Evolutionary conservation across 2,797 vertebrate species (phyloP).

Genomic region (Coreius guichenoti): DNA sequence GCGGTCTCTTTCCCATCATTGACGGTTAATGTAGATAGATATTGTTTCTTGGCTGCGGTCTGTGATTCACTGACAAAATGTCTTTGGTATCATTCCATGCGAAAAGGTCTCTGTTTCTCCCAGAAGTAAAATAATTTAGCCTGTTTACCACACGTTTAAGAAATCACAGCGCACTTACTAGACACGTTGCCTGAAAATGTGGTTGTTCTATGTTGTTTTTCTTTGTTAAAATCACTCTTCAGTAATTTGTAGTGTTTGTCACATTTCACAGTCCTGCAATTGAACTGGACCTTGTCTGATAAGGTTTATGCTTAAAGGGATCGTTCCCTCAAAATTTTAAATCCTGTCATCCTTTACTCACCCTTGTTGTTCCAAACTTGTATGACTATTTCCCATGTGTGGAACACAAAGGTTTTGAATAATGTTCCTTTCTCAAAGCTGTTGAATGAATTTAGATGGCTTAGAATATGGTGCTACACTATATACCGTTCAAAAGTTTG

Average conservation of each 20-base stretch:
- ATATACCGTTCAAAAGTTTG: too few species aligned
- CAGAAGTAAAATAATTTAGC: not conserved
- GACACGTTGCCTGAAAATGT: too few species aligned
- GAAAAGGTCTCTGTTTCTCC: slow-evolving; percentile 1
- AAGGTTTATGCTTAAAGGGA: not conserved
- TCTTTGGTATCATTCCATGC: slow-evolving; percentile 18
- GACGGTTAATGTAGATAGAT: slow-evolving; percentile 38
- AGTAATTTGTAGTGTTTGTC: not conserved
- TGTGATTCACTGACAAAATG: slow-evolving; percentile 42
- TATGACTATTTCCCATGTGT: too few species aligned
- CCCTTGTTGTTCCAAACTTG: not conserved
- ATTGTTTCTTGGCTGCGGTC: slow-evolving; percentile 48
- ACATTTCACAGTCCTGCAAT: slow-evolving; percentile 15
- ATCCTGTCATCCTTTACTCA: not conserved
- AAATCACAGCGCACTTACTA: not conserved
- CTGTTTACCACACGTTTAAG: not conserved
- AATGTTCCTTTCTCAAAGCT: not conserved
- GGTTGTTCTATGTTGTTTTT: not conserved
- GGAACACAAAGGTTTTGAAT: not conserved
- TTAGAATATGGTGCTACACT: too few species aligned
- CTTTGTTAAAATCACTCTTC: slow-evolving; percentile 11
- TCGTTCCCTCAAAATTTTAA: not conserved
- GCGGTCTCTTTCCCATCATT: slow-evolving; percentile 30
- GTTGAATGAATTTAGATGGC: too few species aligned
- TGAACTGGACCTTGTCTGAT: not conserved